A percentile compares a stretch with the other conserved stretches of the same genome.
These are phyloP conservation scores for Ferdinandea cuprea DNA, from an alignment of 2,888 invertebrate species.

Conservation along the genomic window DNA sequence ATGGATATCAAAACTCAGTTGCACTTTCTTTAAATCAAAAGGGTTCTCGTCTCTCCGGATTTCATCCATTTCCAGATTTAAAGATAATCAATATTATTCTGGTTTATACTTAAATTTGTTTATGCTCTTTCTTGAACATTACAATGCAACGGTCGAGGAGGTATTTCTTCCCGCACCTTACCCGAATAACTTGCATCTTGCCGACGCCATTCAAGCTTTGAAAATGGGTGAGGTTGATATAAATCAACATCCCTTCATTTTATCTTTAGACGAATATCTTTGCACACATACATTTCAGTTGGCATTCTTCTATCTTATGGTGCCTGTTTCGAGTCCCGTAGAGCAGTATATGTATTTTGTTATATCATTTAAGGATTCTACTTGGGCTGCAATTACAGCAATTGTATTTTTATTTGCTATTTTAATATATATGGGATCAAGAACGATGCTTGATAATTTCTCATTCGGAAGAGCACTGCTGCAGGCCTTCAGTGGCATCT, in stretches of 20 bases:
- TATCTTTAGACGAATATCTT: slow-evolving; percentile 41
- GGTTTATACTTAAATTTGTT: slow-evolving; percentile 43
- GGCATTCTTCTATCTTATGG: slow-evolving; percentile 43
- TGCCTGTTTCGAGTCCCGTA: slow-evolving; percentile 66
- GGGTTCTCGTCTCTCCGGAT: neutral
- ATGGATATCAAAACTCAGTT: slow-evolving; percentile 31
- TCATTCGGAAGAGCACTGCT: slow-evolving; percentile 49
- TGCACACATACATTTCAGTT: slow-evolving; percentile 18
- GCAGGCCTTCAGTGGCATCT: slow-evolving; percentile 19
- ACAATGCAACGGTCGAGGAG: slow-evolving; percentile 54
- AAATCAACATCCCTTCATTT: slow-evolving; percentile 17
- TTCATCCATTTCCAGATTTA: slow-evolving; percentile 18
- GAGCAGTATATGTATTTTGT: slow-evolving; percentile 74
- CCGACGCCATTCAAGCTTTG: slow-evolving; percentile 36
- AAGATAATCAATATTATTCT: neutral
- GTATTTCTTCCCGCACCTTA: slow-evolving; percentile 50
- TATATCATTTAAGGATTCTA: slow-evolving; percentile 58
- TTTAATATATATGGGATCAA: slow-evolving; percentile 15
- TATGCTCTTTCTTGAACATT: slow-evolving; percentile 35
- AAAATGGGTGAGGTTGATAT: slow-evolving; percentile 37
- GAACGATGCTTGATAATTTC: slow-evolving; percentile 5
- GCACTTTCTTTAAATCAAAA: neutral
- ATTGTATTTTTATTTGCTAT: slow-evolving; percentile 9
- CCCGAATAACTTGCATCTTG: slow-evolving; percentile 3
- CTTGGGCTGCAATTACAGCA: slow-evolving; percentile 46